A percentile compares a stretch with the other conserved stretches of the same genome.
Evolutionary conservation across 1,140 invertebrate species (phyloP).

Genomic region (Microplitis mediator): DNA sequence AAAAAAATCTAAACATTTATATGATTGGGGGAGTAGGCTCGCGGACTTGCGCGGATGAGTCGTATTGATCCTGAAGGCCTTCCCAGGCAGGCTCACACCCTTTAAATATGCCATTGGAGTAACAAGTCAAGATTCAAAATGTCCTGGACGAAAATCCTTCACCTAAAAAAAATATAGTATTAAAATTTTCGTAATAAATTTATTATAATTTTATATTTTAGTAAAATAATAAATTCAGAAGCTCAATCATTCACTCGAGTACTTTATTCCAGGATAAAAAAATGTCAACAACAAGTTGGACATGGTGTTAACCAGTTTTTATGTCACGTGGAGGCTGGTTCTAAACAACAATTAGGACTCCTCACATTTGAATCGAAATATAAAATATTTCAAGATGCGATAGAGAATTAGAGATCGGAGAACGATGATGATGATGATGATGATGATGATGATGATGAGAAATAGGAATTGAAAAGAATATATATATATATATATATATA

Average conservation of each 20-base stretch:
- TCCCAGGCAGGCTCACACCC: constrained; percentile 34
- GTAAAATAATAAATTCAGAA: not conserved
- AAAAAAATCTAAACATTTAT: not conserved
- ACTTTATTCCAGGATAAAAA: not conserved
- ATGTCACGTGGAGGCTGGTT: constrained; percentile 40
- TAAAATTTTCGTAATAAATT: no score
- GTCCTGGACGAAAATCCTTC: no score
- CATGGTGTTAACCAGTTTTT: constrained; percentile 51
- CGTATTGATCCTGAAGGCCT: constrained; percentile 44
- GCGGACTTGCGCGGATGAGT: constrained; percentile 44
- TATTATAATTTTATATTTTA: no score
- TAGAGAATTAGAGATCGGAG: not conserved
- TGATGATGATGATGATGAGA: no score
- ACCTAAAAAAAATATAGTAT: no score
- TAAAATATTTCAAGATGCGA: not conserved
- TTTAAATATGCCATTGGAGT: constrained; percentile 2
- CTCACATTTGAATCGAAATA: constrained; percentile 10
- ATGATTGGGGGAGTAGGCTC: constrained; percentile 6
- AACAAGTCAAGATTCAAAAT: constrained; percentile 4
- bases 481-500: no score
- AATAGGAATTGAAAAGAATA: no score
- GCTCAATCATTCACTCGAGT: not conserved
- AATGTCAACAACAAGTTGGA: constrained; percentile 30
- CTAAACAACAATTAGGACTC: constrained; percentile 52
- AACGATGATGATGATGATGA: no score